These are phyloP conservation scores for Coreoperca whiteheadi DNA, from an alignment of 2,113 vertebrate genomes.

Conservation along the genomic window DNA sequence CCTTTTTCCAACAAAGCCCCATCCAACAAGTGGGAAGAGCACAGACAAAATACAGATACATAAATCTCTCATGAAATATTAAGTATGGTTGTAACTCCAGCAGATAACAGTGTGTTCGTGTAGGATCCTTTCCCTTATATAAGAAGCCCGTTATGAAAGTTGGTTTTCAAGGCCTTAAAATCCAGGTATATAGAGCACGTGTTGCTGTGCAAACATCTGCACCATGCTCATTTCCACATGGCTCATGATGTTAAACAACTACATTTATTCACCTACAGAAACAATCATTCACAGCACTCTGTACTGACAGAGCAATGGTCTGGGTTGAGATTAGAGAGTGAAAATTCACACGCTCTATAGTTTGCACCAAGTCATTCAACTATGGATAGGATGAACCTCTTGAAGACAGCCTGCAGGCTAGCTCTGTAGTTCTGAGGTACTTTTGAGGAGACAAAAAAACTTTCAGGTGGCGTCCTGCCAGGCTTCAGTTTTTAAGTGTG, in stretches of 20 bases:
- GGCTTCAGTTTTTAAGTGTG: constrained; percentile 31
- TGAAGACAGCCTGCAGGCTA: not conserved
- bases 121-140: not conserved
- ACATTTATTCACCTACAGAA: not conserved
- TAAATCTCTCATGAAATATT: not conserved
- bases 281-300: not conserved
- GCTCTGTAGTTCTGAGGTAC: not conserved
- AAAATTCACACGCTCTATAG: not conserved
- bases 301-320: not conserved
- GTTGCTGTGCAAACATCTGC: not conserved
- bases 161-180: not conserved
- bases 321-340: not conserved
- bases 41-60: not conserved
- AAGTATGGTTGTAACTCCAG: not conserved
- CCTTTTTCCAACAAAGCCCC: not conserved
- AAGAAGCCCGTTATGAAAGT: not conserved
- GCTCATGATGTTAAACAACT: not conserved
- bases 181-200: not conserved
- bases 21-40: not conserved
- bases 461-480: constrained; percentile 1
- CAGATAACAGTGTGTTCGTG: not conserved
- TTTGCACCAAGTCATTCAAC: not conserved
- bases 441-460: not conserved
- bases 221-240: not conserved
- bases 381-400: not conserved